These are phyloP conservation scores for Artibeus jamaicensis DNA, from an alignment of 2,797 vertebrate genomes.

Conservation along the genomic window DNA sequence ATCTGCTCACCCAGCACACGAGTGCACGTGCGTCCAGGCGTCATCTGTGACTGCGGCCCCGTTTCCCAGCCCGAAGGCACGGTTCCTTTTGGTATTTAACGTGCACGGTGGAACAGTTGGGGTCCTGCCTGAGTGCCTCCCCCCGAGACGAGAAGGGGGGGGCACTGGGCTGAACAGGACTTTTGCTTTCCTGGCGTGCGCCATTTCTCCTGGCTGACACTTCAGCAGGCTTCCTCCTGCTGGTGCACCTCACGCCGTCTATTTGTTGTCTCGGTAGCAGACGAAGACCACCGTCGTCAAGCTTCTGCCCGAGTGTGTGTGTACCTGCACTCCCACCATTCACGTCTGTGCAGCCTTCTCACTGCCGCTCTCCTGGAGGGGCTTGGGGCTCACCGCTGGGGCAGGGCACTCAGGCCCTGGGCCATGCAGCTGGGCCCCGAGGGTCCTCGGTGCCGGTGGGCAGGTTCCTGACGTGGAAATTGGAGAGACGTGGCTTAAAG, in stretches of 20 bases:
- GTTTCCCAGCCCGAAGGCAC: slow-evolving; percentile 42
- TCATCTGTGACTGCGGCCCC: slow-evolving; percentile 70
- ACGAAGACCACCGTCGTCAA: neutral
- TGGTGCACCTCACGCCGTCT: neutral
- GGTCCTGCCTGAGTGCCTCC: slow-evolving; percentile 44
- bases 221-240: neutral
- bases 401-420: neutral
- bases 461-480: neutral
- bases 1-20: slow-evolving; percentile 71
- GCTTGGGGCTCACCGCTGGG: no score
- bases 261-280: slow-evolving; percentile 56
- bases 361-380: neutral
- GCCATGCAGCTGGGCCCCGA: no score
- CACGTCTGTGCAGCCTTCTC: neutral
- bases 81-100: slow-evolving; percentile 48
- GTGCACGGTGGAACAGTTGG: neutral
- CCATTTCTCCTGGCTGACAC: slow-evolving; percentile 41
- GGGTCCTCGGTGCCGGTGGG: no score
- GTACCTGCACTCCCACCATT: neutral
- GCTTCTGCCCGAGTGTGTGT: neutral
- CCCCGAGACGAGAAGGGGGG: neutral
- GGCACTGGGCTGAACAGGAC: neutral
- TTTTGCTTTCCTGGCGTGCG: neutral
- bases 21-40: slow-evolving; percentile 68
- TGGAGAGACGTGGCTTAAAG: neutral